Conservation (phyloP, 2,113 vertebrate species). For the Heliornis fulica region DNA sequence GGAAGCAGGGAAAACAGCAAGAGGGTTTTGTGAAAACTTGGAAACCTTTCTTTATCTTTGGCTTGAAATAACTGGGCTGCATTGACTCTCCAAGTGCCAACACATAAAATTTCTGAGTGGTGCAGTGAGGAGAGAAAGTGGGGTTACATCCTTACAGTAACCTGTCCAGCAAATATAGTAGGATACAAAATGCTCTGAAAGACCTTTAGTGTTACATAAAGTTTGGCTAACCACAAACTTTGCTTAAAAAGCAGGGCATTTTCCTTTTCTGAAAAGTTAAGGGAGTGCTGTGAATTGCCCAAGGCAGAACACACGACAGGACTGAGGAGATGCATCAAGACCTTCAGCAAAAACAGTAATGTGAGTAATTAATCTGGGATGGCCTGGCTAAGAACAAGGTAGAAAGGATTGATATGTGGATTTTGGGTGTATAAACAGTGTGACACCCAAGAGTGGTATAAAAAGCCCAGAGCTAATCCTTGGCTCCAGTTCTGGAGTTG, state of each 20-base stretch:
- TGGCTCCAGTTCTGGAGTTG: neutral
- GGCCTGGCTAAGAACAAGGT: neutral
- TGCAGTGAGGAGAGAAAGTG: neutral
- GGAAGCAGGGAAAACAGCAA: neutral
- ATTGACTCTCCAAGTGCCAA: neutral
- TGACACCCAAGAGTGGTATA: neutral
- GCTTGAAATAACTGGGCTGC: neutral
- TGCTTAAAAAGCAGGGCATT: neutral
- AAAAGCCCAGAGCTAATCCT: neutral
- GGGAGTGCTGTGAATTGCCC: neutral
- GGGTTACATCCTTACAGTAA: neutral
- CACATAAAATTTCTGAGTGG: neutral
- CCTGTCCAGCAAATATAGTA: neutral
- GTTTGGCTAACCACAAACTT: neutral
- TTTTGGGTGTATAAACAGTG: neutral
- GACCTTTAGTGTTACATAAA: neutral
- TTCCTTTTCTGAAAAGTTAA: neutral
- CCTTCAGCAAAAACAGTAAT: neutral
- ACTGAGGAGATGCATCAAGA: slow-evolving; percentile 20
- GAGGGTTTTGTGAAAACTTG: neutral
- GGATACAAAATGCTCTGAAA: neutral
- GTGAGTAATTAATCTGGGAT: slow-evolving; percentile 34
- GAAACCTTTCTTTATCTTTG: neutral
- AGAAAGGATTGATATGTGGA: neutral
- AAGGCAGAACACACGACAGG: neutral